A percentile compares a stretch with the other conserved stretches of the same genome.
Evolutionary conservation across 53 echinoderm and acorn worm genomes (phyloP).

Genomic region (Astropecten irregularis): DNA sequence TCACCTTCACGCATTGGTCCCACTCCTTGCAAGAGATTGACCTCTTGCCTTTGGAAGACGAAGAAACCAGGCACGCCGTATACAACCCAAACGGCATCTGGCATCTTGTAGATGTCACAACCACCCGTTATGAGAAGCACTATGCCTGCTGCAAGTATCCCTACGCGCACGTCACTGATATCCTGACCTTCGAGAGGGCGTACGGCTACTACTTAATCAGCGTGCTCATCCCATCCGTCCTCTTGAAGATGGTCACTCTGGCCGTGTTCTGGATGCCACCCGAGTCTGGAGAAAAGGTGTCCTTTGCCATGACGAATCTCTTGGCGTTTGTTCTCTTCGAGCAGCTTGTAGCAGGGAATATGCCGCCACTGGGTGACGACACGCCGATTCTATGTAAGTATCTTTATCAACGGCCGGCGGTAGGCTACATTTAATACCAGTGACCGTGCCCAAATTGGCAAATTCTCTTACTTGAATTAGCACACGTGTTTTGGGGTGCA

Average conservation of each 20-base stretch:
- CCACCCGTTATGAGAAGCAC: neutral
- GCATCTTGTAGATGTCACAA: conserved; percentile 13
- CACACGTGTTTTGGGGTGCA: too few relatives aligned
- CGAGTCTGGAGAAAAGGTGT: conserved; percentile 85
- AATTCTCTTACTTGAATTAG: neutral
- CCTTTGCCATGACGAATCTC: conserved; percentile 74
- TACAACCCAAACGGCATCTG: conserved; percentile 71
- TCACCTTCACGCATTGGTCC: conserved; percentile 58
- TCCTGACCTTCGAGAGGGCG: conserved; percentile 28
- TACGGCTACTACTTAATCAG: conserved; percentile 67
- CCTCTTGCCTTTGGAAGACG: conserved; percentile 1
- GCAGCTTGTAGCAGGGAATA: conserved; percentile 68
- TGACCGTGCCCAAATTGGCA: too few relatives aligned
- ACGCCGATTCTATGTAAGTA: conserved; percentile 75
- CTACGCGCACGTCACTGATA: conserved; percentile 16
- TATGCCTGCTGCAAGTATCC: conserved; percentile 66
- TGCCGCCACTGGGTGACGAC: conserved; percentile 79
- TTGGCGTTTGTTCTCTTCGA: conserved; percentile 80
- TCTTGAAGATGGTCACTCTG: conserved; percentile 63
- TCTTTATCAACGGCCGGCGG: too few relatives aligned
- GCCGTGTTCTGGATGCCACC: conserved; percentile 77
- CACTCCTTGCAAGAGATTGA: conserved; percentile 29
- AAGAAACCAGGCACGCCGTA: conserved; percentile 27
- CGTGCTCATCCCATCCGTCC: conserved; percentile 68
- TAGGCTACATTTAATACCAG: too few relatives aligned